Base-by-base conservation (phyloP, 2,113 vertebrate species). In the Lonchura striata region DNA sequence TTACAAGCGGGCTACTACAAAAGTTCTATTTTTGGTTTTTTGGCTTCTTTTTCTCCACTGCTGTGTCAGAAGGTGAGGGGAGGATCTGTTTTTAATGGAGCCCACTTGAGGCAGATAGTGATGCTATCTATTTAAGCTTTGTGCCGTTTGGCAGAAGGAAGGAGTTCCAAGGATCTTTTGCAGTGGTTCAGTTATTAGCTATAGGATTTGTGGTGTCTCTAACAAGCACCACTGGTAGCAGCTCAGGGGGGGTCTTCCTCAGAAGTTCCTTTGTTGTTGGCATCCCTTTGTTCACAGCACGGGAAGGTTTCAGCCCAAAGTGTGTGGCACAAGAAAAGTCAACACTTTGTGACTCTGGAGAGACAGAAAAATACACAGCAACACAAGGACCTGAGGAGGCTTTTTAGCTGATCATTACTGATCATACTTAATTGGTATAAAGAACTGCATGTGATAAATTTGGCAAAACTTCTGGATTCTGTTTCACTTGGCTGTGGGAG, bases 301-400 rank as follows among this genome's bases (percentile, higher is more conserved):
- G 46, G 39, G 39, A n/a, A 68, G 39, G 9, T 68, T 87, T 60
- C 2, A 2, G 57, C 27, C 53, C 28, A 24, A 76, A 60, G 8
- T 57, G 11, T 57, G 11, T 22, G 68, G 15, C 33, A 27, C 27
- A 28, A 24, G 44, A 69, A 61, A 82, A 85, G n/a, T 23, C 63
- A 71, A 11, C 0, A 0, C 20, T 59, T 59, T 6, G 2, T 69
- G 57, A 5, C n/a, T 50, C 15, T 46, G 42, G 37, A 44, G 49
- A 54, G 27, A 52, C 41, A 60, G 35, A 41, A 90, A 49, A 90
- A 39, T 15, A 8, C 23, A 22, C 21, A 53, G 28, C 18, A 70
- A 49, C 6, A 7, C 10, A 31, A 52, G 57, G 39, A 50, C 47
- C n/a, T 4, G 3, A 18, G 74, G 50, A 64, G 41, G 25, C 8